These are phyloP conservation scores for Seira musarum DNA, from an alignment of 2,888 invertebrate genomes.

Conservation along the genomic window DNA sequence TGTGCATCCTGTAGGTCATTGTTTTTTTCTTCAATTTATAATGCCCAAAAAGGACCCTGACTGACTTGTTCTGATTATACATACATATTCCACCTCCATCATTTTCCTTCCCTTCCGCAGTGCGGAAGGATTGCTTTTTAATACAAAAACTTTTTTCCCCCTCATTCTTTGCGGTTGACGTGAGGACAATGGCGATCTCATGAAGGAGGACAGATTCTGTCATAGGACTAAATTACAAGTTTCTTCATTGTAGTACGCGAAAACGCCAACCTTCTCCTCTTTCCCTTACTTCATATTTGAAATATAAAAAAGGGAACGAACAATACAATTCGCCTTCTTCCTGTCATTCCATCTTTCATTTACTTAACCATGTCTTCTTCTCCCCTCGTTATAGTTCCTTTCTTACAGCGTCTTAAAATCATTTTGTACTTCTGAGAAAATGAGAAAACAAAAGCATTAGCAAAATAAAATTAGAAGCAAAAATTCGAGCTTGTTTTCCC, in stretches of 20 bases:
- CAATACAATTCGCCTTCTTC: background rate
- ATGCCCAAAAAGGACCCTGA: no score
- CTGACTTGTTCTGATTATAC: background rate
- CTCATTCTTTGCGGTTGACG: background rate
- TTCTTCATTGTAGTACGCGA: background rate
- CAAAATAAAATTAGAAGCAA: no score
- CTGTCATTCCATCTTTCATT: background rate
- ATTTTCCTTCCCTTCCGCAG: conserved; percentile 25
- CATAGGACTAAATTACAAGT: background rate
- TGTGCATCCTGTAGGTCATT: no score
- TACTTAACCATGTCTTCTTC: background rate
- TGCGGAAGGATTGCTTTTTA: conserved; percentile 30
- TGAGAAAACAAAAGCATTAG: no score
- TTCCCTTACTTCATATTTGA: background rate
- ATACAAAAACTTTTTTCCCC: background rate
- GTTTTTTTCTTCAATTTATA: no score
- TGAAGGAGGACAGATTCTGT: background rate
- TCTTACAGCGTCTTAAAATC: background rate
- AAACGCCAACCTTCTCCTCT: no score
- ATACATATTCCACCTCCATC: background rate
- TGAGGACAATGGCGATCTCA: conserved; percentile 7
- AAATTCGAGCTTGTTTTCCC: background rate
- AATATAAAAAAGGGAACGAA: background rate
- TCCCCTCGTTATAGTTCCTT: background rate
- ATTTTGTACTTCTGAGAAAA: background rate